These are phyloP conservation scores for Drosophila bifasciata DNA, from an alignment of 1,140 invertebrate genomes.

Conservation along the genomic window DNA sequence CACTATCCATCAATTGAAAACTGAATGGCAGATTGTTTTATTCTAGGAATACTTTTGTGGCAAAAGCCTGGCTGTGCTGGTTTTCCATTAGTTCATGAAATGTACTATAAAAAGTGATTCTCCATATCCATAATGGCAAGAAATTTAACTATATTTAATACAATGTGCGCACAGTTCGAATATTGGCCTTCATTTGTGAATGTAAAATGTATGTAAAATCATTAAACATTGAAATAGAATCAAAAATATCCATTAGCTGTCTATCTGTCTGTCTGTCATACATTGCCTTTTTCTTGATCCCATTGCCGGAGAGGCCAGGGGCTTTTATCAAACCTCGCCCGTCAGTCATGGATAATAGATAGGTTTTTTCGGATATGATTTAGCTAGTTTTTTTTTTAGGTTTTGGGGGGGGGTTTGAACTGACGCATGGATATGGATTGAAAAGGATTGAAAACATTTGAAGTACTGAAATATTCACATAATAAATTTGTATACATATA, in stretches of 20 bases:
- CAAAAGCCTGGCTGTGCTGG: too few relatives aligned
- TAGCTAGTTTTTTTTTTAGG: slow-evolving; percentile 20
- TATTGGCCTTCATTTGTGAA: too few relatives aligned
- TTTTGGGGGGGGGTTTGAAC: slow-evolving; percentile 10
- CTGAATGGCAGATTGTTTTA: too few relatives aligned
- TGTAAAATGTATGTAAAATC: too few relatives aligned
- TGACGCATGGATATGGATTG: slow-evolving; percentile 52
- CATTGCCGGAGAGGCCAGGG: not conserved
- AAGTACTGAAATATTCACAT: slow-evolving; percentile 63
- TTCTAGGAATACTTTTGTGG: too few relatives aligned
- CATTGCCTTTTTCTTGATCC: too few relatives aligned
- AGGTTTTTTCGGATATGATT: slow-evolving; percentile 35
- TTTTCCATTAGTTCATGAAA: too few relatives aligned
- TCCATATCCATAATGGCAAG: too few relatives aligned
- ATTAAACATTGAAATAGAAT: not conserved
- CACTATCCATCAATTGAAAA: too few relatives aligned
- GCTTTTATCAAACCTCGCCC: slow-evolving; percentile 45
- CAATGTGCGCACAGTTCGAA: too few relatives aligned
- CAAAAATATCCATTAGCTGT: slow-evolving; percentile 6
- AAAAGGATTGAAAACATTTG: slow-evolving; percentile 35
- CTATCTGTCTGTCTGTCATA: slow-evolving; percentile 3
- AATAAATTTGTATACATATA: slow-evolving; percentile 33
- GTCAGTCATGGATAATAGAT: slow-evolving; percentile 52
- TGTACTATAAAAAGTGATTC: too few relatives aligned
- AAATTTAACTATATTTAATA: too few relatives aligned